phyloP scores from a whole-genome alignment of 2,113 vertebrate species.

The Saguinus midas region DNA sequence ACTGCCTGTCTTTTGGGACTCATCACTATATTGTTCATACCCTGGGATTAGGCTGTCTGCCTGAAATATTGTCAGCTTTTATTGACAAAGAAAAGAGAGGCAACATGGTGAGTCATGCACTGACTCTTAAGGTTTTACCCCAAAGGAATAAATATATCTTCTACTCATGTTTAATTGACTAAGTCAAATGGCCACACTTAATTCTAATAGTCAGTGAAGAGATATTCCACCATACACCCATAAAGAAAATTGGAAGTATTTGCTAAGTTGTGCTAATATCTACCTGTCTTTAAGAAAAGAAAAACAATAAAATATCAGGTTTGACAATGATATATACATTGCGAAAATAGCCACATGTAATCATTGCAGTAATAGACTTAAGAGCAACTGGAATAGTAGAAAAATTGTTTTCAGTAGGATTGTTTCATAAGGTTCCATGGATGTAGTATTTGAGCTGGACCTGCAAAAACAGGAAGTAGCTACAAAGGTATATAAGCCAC shows the following conservation, averaged over 20 bases:
- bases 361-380: background rate
- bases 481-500: background rate
- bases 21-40: background rate
- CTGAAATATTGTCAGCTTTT: background rate
- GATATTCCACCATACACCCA: background rate
- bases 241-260: background rate
- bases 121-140: background rate
- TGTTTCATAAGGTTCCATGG: background rate
- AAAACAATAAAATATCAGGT: too few relatives aligned
- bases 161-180: background rate
- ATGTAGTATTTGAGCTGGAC: background rate
- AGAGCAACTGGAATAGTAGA: background rate
- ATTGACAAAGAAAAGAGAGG: background rate
- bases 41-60: background rate
- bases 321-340: background rate
- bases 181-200: background rate
- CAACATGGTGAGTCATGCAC: background rate
- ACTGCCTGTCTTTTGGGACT: background rate
- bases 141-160: background rate
- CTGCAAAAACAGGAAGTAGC: background rate
- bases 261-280: background rate
- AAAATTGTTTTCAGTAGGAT: background rate
- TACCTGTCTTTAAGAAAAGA: background rate
- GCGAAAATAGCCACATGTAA: background rate
- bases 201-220: background rate